A percentile compares a stretch with the other conserved stretches of the same genome.
These are phyloP conservation scores for Copidosoma aretas DNA, from an alignment of 2,888 invertebrate genomes.

Conservation along the genomic window DNA sequence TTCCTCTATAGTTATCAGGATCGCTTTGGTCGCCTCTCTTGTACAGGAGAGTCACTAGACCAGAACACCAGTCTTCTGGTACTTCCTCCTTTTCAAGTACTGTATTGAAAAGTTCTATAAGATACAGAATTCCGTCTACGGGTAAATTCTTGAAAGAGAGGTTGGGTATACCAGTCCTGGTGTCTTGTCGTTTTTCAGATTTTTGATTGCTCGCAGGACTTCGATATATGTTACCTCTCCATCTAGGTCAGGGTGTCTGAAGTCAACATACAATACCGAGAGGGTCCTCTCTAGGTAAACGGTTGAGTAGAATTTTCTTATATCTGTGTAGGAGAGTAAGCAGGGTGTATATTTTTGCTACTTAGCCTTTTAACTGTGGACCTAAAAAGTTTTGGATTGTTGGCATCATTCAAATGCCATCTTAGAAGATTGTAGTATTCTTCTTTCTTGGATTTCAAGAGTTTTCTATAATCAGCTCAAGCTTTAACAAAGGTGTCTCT, in stretches of 20 bases:
- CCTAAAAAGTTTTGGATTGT: neutral
- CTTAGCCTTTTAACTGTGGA: neutral
- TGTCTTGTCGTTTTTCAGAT: conserved; percentile 34
- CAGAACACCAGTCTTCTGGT: conserved; percentile 20
- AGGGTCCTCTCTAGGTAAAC: neutral
- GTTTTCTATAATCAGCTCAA: too few relatives aligned
- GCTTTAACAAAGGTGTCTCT: too few relatives aligned
- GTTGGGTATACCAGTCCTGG: conserved; percentile 39
- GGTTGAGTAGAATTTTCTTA: conserved; percentile 2
- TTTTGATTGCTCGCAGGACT: neutral
- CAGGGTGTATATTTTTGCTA: conserved; percentile 1
- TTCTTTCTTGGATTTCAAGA: neutral
- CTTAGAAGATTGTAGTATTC: neutral
- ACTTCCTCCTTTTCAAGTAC: conserved; percentile 26
- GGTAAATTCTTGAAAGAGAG: conserved; percentile 25
- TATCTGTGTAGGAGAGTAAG: neutral
- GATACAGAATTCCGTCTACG: neutral
- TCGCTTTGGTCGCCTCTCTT: conserved; percentile 45
- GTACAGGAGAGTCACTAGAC: conserved; percentile 43
- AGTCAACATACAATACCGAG: neutral
- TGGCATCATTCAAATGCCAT: neutral
- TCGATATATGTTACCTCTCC: neutral
- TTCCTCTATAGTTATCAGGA: conserved; percentile 48
- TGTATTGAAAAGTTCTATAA: conserved; percentile 29
- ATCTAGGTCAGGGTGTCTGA: conserved; percentile 2